These are phyloP conservation scores for Exaiptasia diaphana DNA, from an alignment of 64 coral and sea anemone species.

Conservation along the genomic window DNA sequence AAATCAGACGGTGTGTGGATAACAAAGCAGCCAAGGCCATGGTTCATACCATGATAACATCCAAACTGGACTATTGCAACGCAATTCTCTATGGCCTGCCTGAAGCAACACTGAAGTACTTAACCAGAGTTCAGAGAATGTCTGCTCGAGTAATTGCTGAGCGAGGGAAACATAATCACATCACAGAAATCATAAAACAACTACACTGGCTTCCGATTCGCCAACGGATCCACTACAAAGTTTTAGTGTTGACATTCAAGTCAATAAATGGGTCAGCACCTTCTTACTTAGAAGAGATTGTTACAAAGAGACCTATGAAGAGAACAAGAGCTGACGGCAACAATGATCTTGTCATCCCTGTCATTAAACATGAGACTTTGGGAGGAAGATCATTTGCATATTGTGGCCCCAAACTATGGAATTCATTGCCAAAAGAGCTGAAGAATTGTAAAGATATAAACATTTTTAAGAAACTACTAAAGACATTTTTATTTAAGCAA, in stretches of 20 bases:
- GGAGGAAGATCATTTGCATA: not conserved
- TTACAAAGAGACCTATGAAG: no score
- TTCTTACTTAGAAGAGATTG: not conserved
- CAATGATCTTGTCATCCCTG: not conserved
- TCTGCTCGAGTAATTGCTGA: not conserved
- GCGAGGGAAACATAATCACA: not conserved
- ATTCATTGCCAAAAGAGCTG: not conserved
- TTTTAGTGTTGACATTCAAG: slow-evolving; percentile 10
- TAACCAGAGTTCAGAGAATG: not conserved
- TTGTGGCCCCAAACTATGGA: not conserved
- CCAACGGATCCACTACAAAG: not conserved
- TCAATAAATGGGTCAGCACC: not conserved
- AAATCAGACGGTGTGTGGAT: no score
- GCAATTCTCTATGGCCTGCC: not conserved
- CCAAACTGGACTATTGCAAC: slow-evolving; percentile 9
- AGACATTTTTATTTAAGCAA: no score
- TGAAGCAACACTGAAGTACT: not conserved
- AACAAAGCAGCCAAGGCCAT: not conserved
- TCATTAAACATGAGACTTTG: not conserved
- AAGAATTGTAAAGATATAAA: no score
- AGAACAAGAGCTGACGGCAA: not conserved
- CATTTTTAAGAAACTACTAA: no score
- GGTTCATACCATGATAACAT: not conserved
- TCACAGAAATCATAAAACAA: not conserved
- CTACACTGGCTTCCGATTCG: slow-evolving; percentile 5